Evolutionary conservation across 1,140 invertebrate genomes (phyloP).

Genomic region (Dendrolimus punctatus): DNA sequence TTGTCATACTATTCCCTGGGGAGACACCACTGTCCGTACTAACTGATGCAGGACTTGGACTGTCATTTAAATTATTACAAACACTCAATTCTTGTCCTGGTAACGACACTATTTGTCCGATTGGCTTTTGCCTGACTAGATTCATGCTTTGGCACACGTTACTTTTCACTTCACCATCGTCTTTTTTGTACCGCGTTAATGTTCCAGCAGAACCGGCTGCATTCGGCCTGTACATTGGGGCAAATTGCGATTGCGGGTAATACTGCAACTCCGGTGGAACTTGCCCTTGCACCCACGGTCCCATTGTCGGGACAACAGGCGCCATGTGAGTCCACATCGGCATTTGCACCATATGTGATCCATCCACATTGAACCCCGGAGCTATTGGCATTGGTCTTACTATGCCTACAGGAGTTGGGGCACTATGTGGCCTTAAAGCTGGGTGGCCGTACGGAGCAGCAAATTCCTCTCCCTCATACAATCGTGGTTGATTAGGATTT

Average conservation of each 20-base stretch:
- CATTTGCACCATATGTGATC: conserved; percentile 57
- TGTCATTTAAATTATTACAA: conserved; percentile 57
- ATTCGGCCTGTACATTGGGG: conserved; percentile 56
- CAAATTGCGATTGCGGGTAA: conserved; percentile 59
- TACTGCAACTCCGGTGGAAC: conserved; percentile 57
- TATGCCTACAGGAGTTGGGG: conserved; percentile 47
- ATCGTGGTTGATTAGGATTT: conserved; percentile 28
- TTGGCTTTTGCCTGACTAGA: conserved; percentile 64
- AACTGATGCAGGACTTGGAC: conserved; percentile 48
- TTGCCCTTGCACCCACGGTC: conserved; percentile 45
- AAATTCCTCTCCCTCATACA: conserved; percentile 51
- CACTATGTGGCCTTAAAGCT: conserved; percentile 52
- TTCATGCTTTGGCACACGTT: conserved; percentile 70
- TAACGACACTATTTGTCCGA: conserved; percentile 64
- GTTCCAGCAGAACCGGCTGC: conserved; percentile 61
- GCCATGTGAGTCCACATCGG: conserved; percentile 58
- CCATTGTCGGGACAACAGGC: conserved; percentile 51
- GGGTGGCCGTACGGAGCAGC: conserved; percentile 44
- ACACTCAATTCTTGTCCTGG: conserved; percentile 62
- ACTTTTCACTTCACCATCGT: conserved; percentile 51
- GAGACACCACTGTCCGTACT: conserved; percentile 60
- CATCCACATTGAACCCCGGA: conserved; percentile 39
- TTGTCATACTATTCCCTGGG: conserved; percentile 48
- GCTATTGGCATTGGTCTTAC: conserved; percentile 48
- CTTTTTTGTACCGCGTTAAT: conserved; percentile 57